Evolutionary conservation across 1,140 invertebrate genomes (phyloP), one percentile per base, ranked within the genome.

Genomic region (Colletes latitarsis): DNA sequence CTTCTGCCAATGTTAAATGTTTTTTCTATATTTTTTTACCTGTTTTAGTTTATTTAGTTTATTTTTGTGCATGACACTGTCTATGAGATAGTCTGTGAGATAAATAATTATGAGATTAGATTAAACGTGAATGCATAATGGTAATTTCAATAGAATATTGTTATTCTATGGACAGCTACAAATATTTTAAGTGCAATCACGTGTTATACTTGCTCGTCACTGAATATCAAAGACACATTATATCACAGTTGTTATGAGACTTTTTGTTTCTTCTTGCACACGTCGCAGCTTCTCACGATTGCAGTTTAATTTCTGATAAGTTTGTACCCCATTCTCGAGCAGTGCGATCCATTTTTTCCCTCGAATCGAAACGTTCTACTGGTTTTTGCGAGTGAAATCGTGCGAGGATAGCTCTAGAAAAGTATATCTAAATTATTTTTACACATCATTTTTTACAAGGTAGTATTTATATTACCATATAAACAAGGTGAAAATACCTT

Each of bases 251-350:
- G 19, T 49, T 30, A 14, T 53, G 1, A 17, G 17, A 4, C 8
- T 30, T 46, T 39, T 39, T 62, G 4, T 62, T n/a, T 63, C 19
- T 21, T 15, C 5, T 30, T 15, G 21, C 52, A 70, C 30, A 55
- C 15, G 30, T 70, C 8, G 6, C 17, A 39, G 9, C 15, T 41
- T n/a, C n/a, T 49, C 3, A 41, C 41, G 17, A 6, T 46, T 12
- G 4, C 43, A 6, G 15, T 21, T 21, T 17, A 19, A 43, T 43
- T 15, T 15, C 14, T 4, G 10, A 14, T 5, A 52, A 15, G 14
- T 15, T 6, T 15, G 17, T 39, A n/a, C 17, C 4, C 57, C 0
- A 71, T 84, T 84, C 72, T 85, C 64, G 83, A 85, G 78, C 83
- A 81, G 78, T 66, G 64, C 69, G 82, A 77, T 62, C 9, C 46